Percentiles rank a stretch among this genome's conserved stretches.
These are phyloP conservation scores for Equus quagga DNA, from an alignment of 2,113 vertebrate species.

Conservation along the genomic window DNA sequence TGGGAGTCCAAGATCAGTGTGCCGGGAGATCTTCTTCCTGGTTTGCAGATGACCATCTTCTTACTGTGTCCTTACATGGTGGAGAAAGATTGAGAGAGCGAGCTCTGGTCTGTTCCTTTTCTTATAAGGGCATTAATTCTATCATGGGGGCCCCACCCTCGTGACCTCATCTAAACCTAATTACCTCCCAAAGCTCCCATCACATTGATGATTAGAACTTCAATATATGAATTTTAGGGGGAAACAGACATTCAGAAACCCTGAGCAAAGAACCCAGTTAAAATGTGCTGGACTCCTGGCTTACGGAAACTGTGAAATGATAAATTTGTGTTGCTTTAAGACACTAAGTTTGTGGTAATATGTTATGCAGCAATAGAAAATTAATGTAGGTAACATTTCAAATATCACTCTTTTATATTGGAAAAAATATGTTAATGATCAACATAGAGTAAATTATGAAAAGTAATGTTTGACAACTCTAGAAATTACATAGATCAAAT, in stretches of 20 bases:
- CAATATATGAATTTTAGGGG: background rate
- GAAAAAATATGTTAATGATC: background rate
- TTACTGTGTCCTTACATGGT: background rate
- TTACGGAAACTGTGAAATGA: background rate
- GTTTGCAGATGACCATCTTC: background rate
- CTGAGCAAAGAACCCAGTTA: background rate
- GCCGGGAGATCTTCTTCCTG: background rate
- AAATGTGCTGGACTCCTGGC: background rate
- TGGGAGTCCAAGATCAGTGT: background rate
- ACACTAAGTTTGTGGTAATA: background rate
- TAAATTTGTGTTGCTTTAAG: background rate
- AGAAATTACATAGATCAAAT: background rate
- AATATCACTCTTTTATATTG: background rate
- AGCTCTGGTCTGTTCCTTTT: background rate
- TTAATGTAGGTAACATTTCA: background rate
- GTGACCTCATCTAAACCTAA: background rate
- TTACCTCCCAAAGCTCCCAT: background rate
- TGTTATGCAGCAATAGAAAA: background rate
- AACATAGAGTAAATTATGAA: background rate
- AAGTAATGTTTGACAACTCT: background rate
- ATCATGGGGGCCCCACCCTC: background rate
- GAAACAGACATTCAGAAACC: background rate
- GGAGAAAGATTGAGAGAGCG: background rate
- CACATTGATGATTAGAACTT: background rate
- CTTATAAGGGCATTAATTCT: background rate